Evolutionary conservation across 53 echinoderm and acorn worm genomes (phyloP), one percentile per base, ranked within the genome.

Genomic region (Temnopleurus reevesii): DNA sequence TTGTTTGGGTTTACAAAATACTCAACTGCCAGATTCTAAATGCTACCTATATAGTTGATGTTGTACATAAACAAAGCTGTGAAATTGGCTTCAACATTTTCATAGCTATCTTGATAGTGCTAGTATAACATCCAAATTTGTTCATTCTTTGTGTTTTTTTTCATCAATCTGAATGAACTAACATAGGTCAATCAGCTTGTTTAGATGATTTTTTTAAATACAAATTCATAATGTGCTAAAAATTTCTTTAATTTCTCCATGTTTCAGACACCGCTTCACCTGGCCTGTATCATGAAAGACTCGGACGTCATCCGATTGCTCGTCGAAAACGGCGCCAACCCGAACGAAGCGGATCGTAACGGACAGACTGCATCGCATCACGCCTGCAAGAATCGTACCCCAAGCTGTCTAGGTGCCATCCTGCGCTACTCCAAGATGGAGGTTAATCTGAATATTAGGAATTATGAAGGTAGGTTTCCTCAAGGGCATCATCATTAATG

Each of bases 341-440:
- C 93, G 12, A 98, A 98, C 61, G 94, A 95, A 58, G 92, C 95
- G 0, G 98, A 98, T 79, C 91, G 98, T 9, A 94, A 96, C 87
- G 98, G 98, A 12, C 92, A 94, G 54, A 98, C 98, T 0, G 93
- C 98, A 15, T 63, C 94, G n/a, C 98, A 98, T 45, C 95, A 94
- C 45, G 94, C 95, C 31, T 98, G 98, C 65, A 83, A 81, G 71
- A 94, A 93, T 30, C 56, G 76, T 17, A 90, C 81, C 53, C 55
- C 90, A 1, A 91, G 89, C 8, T 94, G 93, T 65, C 90, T 98
- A 59, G 90, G 91, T 10, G 91, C 93, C 53, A 92, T 98, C 13
- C 76, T 95, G 51, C 43, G 81, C 35, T 93, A 84, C 43, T 76
- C 92, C 3, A 86, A 80, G 59, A 77, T 93, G 53, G 76, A 91